Conservation (phyloP, 1,140 invertebrate genomes). For the Piezodorus guildinii region DNA sequence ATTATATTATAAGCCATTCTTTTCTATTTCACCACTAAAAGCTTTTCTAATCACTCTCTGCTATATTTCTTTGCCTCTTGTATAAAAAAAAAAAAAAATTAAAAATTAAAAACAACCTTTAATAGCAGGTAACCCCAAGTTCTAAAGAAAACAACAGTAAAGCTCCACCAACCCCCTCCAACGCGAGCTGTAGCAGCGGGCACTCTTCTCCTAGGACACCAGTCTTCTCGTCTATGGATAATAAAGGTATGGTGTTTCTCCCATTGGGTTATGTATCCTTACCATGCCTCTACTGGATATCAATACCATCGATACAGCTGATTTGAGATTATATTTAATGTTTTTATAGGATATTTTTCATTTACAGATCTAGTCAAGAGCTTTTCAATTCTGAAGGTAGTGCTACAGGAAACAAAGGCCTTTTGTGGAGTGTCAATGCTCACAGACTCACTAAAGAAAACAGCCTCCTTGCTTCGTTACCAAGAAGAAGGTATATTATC, state of each 20-base stretch:
- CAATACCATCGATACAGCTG: not conserved
- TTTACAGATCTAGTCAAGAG: not conserved
- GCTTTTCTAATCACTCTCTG: too few species aligned
- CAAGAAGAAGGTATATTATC: conserved; percentile 15
- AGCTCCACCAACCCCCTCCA: not conserved
- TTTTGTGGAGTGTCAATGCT: not conserved
- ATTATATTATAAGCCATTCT: too few species aligned
- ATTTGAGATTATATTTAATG: too few species aligned
- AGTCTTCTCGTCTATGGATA: not conserved
- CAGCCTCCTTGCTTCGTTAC: conserved; percentile 4
- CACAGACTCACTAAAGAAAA: conserved; percentile 12
- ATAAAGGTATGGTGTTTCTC: not conserved
- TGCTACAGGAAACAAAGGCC: conserved; percentile 1
- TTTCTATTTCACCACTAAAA: too few species aligned
- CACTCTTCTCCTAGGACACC: conserved; percentile 5
- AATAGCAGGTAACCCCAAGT: not conserved
- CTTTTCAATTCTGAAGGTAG: not conserved
- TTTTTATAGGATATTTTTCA: not conserved
- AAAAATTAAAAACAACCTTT: too few species aligned
- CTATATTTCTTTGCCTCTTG: too few species aligned
- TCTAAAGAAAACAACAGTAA: not conserved
- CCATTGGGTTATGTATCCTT: not conserved
- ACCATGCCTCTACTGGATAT: not conserved
- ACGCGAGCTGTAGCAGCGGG: not conserved
- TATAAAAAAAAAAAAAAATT: too few species aligned